A percentile compares a stretch with the other conserved stretches of the same genome.
These are phyloP conservation scores for Cheumatopsyche charites DNA, from an alignment of 1,140 invertebrate genomes.

Conservation along the genomic window DNA sequence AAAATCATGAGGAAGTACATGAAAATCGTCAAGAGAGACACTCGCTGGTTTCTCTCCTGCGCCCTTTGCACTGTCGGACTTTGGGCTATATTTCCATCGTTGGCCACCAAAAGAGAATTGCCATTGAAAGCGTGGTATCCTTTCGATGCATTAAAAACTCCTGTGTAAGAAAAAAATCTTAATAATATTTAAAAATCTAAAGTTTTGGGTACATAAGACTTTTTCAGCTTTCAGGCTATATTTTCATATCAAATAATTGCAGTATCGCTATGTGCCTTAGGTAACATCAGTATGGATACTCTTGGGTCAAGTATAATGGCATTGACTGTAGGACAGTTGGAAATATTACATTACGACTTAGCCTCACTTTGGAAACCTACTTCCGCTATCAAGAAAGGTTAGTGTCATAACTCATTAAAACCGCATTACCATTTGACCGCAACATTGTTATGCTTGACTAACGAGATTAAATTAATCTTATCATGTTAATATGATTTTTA, in stretches of 20 bases:
- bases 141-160: slow-evolving; percentile 42
- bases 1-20: slow-evolving; percentile 25
- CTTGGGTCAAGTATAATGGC: slow-evolving; percentile 46
- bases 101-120: slow-evolving; percentile 35
- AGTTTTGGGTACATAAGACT: too few relatives aligned
- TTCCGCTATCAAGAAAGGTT: background rate
- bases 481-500: background rate
- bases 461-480: too few relatives aligned
- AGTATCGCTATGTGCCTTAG: slow-evolving; percentile 40
- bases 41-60: slow-evolving; percentile 36
- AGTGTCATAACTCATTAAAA: background rate
- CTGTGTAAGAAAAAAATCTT: slow-evolving; percentile 34
- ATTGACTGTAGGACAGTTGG: slow-evolving; percentile 44
- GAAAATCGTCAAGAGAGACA: slow-evolving; percentile 21
- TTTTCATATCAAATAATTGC: slow-evolving; percentile 49
- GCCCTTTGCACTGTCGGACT: slow-evolving; percentile 34
- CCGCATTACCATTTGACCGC: too few relatives aligned
- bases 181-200: background rate
- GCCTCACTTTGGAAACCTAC: background rate
- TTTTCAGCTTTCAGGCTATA: slow-evolving; percentile 42
- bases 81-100: slow-evolving; percentile 47
- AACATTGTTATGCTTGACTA: background rate
- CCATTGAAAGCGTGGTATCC: slow-evolving; percentile 51
- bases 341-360: slow-evolving; percentile 46
- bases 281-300: slow-evolving; percentile 46